A percentile compares a stretch with the other conserved stretches of the same genome.
phyloP scores from a whole-genome alignment of 2,113 vertebrate genomes.

The Cryptomyrus ogoouensis region DNA sequence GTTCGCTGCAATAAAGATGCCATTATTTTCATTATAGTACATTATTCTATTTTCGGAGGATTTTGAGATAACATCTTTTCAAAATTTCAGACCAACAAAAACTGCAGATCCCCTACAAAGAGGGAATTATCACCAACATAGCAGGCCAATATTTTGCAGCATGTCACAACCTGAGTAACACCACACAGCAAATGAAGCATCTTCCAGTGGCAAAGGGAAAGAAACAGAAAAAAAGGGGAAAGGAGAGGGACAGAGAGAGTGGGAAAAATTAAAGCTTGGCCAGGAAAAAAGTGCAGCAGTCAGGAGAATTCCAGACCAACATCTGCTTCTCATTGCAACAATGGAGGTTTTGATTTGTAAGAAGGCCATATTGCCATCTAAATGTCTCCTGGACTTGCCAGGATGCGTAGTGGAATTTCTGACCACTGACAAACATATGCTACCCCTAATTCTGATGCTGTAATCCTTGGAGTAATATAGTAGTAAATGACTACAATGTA shows the following conservation, averaged over 20 bases:
- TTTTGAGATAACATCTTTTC: neutral
- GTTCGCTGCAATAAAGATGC: neutral
- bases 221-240: conserved; percentile 18
- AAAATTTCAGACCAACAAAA: neutral
- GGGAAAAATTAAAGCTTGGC: conserved; percentile 34
- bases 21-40: neutral
- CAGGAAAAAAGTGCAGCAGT: conserved; percentile 67
- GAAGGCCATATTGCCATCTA: conserved; percentile 23
- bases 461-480: neutral
- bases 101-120: neutral
- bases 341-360: conserved; percentile 65
- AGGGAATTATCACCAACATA: conserved; percentile 21
- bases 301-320: conserved; percentile 71
- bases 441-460: neutral
- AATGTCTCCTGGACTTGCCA: conserved; percentile 16
- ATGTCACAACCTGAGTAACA: neutral
- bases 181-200: neutral
- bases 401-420: conserved; percentile 12
- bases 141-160: conserved; percentile 19
- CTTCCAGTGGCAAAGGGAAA: neutral
- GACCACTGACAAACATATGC: conserved; percentile 31
- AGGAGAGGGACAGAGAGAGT: conserved; percentile 3
- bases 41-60: neutral
- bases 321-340: conserved; percentile 90
- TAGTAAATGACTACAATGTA: neutral